phyloP scores from a whole-genome alignment of 2,797 vertebrate species.

The Emys orbicularis region DNA sequence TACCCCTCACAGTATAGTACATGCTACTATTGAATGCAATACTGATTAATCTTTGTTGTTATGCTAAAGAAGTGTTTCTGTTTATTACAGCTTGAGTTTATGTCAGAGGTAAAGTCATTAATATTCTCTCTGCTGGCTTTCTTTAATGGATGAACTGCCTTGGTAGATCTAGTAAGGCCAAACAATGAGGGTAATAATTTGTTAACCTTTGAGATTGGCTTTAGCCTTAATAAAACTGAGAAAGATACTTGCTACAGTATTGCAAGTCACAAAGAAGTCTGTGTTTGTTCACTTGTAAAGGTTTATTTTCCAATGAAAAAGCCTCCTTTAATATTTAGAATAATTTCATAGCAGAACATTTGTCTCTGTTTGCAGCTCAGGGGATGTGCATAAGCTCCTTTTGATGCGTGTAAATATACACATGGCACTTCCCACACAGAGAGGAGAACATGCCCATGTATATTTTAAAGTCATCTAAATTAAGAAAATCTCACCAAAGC shows the following conservation, averaged over 20 bases:
- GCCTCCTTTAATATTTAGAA: neutral
- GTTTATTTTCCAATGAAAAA: neutral
- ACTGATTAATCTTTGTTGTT: neutral
- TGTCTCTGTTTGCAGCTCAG: neutral
- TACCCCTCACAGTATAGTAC: neutral
- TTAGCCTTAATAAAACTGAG: constrained; percentile 34
- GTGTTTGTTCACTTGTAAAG: neutral
- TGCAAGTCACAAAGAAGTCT: neutral
- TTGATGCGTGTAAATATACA: neutral
- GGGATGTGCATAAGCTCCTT: neutral
- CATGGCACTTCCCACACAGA: neutral
- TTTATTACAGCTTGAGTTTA: neutral
- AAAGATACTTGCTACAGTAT: neutral
- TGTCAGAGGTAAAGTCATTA: constrained; percentile 15
- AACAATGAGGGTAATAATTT: constrained; percentile 26
- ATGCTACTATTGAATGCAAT: neutral
- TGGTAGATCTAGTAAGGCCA: constrained; percentile 27
- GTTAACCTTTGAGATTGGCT: constrained; percentile 48
- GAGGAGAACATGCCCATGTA: neutral
- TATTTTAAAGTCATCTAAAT: neutral
- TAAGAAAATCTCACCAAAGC: neutral
- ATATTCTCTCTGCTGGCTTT: neutral
- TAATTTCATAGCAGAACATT: neutral
- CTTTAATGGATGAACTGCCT: constrained; percentile 14
- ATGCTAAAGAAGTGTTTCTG: neutral